These are phyloP conservation scores for Aphodius sticticus DNA, from an alignment of 2,888 invertebrate genomes.

Conservation along the genomic window DNA sequence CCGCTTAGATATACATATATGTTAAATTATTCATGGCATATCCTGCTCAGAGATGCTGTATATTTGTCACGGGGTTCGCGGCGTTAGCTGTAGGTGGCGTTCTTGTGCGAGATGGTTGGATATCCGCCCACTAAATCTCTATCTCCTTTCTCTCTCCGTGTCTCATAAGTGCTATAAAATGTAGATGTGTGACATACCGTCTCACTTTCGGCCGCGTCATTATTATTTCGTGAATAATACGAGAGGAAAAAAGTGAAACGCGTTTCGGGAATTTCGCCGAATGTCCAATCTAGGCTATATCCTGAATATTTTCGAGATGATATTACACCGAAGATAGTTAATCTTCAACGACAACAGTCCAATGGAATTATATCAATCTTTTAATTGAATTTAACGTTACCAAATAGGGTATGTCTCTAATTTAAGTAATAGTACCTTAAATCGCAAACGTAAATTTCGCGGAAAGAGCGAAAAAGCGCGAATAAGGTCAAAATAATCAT, in stretches of 20 bases:
- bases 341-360: no score
- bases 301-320: background rate
- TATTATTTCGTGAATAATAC: conserved; percentile 4
- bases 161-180: background rate
- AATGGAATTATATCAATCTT: no score
- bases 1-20: background rate
- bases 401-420: no score
- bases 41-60: background rate
- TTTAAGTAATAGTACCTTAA: no score
- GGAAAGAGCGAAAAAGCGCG: no score
- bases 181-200: background rate
- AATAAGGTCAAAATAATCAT: no score
- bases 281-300: background rate
- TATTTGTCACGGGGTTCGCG: background rate
- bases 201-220: background rate
- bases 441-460: no score
- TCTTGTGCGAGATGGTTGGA: background rate
- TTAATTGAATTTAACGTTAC: no score
- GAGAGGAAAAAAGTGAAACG: background rate
- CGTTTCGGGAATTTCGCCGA: background rate
- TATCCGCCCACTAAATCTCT: background rate
- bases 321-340: no score
- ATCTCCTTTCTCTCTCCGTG: background rate
- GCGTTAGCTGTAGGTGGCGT: background rate
- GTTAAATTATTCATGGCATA: background rate